Percentiles rank a stretch among this genome's conserved stretches.
These are phyloP conservation scores for Pecten maximus DNA, from an alignment of 2,888 invertebrate species.

Conservation along the genomic window DNA sequence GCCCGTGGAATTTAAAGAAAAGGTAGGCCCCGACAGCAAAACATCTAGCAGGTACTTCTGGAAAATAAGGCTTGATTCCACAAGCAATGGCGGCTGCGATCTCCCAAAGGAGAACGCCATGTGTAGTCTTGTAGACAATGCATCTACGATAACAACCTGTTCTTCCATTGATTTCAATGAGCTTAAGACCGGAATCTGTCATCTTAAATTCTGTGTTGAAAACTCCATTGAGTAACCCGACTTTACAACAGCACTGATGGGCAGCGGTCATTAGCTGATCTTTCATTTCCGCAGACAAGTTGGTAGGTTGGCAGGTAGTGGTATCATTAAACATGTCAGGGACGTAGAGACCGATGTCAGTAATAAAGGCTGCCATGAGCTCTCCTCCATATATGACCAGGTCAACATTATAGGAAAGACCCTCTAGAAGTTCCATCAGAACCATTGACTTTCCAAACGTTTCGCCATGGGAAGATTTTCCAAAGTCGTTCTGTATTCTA, in stretches of 20 bases:
- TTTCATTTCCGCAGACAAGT: not conserved
- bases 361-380: not conserved
- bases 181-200: not conserved
- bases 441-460: constrained; percentile 18
- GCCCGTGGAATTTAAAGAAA: not conserved
- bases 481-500: not conserved
- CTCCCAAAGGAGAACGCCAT: not conserved
- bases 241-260: constrained; percentile 27
- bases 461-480: not conserved
- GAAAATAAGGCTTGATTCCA: constrained; percentile 39
- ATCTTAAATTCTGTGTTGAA: constrained; percentile 41
- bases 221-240: constrained; percentile 38
- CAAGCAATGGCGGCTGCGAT: constrained; percentile 26
- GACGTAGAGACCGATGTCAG: constrained; percentile 37
- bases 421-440: constrained; percentile 37
- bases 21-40: not conserved
- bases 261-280: not conserved
- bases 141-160: constrained; percentile 5
- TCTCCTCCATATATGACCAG: not conserved
- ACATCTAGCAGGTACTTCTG: not conserved
- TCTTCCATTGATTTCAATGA: constrained; percentile 42
- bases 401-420: not conserved
- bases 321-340: not conserved
- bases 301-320: not conserved
- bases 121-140: not conserved